Percentiles rank a stretch among this genome's conserved stretches.
Conservation (phyloP, 1,140 invertebrate species). For the Eulimnadia texana region DNA sequence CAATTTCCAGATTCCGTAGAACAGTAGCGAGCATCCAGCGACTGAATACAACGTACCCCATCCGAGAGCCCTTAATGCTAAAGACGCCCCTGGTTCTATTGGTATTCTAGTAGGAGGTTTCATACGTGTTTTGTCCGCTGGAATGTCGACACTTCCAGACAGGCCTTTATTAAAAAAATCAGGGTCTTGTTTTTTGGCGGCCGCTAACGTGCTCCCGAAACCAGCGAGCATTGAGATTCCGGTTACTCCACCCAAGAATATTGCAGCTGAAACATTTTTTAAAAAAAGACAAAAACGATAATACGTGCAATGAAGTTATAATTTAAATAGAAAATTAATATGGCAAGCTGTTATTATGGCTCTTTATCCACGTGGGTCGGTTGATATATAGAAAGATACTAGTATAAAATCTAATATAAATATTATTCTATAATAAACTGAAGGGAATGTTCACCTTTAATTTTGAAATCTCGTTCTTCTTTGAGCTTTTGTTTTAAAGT, state of each 20-base stretch:
- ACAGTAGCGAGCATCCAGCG: slow-evolving; percentile 60
- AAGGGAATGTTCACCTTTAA: no score
- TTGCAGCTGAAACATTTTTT: slow-evolving; percentile 40
- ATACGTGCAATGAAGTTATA: slow-evolving; percentile 8
- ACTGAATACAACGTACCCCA: slow-evolving; percentile 77
- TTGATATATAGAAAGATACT: not conserved
- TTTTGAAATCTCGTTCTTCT: not conserved
- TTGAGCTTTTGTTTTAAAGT: not conserved
- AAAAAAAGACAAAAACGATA: slow-evolving; percentile 18
- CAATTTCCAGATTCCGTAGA: slow-evolving; percentile 74
- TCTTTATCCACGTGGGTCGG: not conserved
- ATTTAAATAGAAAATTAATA: no score
- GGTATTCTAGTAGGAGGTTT: not conserved
- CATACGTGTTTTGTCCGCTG: slow-evolving; percentile 18
- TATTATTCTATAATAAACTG: no score
- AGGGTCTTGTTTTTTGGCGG: slow-evolving; percentile 63
- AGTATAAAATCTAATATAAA: no score
- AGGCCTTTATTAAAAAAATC: slow-evolving; percentile 62
- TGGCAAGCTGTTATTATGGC: no score
- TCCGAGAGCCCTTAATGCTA: slow-evolving; percentile 66
- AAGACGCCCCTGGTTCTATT: slow-evolving; percentile 50
- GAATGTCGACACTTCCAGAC: slow-evolving; percentile 41
- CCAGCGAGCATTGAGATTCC: slow-evolving; percentile 64
- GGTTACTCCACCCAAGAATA: slow-evolving; percentile 59
- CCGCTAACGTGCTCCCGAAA: slow-evolving; percentile 58